Evolutionary conservation across 2,888 invertebrate species (phyloP).

Genomic region (Leptinotarsa rubiginosa): DNA sequence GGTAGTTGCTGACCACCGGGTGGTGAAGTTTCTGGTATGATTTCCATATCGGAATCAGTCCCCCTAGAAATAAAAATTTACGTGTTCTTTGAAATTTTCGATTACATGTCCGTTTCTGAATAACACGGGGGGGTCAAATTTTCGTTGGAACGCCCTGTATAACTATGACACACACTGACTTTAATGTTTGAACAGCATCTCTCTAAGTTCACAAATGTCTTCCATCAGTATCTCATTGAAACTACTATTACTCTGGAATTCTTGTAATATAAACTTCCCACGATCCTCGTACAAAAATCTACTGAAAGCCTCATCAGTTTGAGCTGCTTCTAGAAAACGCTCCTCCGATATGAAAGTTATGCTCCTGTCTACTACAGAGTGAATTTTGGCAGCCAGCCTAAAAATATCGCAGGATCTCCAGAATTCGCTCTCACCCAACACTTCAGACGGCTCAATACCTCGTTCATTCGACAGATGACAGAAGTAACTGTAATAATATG

Average conservation of each 20-base stretch:
- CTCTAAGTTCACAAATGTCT: constrained; percentile 56
- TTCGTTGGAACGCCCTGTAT: no score
- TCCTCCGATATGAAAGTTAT: constrained; percentile 53
- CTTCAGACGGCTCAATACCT: constrained; percentile 40
- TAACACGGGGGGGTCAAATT: no score
- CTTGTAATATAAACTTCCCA: constrained; percentile 46
- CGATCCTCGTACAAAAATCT: constrained; percentile 56
- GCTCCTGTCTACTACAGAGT: constrained; percentile 53
- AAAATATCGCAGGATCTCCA: constrained; percentile 20
- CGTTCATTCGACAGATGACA: constrained; percentile 37
- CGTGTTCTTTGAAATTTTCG: no score
- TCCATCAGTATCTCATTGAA: constrained; percentile 56
- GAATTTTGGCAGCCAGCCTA: constrained; percentile 48
- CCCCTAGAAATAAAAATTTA: no score
- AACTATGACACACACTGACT: background rate
- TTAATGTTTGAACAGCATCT: constrained; percentile 46
- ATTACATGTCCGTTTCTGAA: no score
- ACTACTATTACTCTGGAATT: constrained; percentile 44
- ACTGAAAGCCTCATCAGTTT: constrained; percentile 49
- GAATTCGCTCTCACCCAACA: constrained; percentile 41
- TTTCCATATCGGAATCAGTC: no score
- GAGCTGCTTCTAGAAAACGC: constrained; percentile 36
- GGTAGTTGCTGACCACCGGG: no score
- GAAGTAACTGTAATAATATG: constrained; percentile 55
- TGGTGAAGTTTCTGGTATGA: no score